A percentile compares a stretch with the other conserved stretches of the same genome.
phyloP scores from a whole-genome alignment of 1,140 invertebrate species.

The Condylostylus longicornis region DNA sequence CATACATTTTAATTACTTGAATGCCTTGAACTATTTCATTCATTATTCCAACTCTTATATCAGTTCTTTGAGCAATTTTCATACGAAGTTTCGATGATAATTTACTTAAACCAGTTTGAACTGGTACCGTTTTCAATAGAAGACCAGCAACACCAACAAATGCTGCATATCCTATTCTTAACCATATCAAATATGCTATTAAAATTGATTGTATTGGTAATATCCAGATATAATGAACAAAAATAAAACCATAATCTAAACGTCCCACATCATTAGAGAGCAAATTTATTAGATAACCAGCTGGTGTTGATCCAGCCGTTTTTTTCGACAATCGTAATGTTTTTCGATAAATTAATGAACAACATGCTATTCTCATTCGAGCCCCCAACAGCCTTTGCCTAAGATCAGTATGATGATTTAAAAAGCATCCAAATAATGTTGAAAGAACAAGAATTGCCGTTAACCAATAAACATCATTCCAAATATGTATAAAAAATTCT shows the following conservation, averaged over 20 bases:
- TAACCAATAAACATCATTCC: slow-evolving; percentile 20
- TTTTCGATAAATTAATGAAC: slow-evolving; percentile 44
- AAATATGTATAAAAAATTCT: slow-evolving; percentile 8
- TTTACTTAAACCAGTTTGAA: slow-evolving; percentile 47
- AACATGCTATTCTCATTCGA: slow-evolving; percentile 40
- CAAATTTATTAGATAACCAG: slow-evolving; percentile 70
- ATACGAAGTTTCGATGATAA: slow-evolving; percentile 35
- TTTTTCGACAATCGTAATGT: slow-evolving; percentile 44
- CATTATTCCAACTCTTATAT: slow-evolving; percentile 62
- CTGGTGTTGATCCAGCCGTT: slow-evolving; percentile 52
- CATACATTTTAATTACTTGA: slow-evolving; percentile 69
- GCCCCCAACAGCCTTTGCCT: slow-evolving; percentile 27
- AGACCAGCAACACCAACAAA: slow-evolving; percentile 52
- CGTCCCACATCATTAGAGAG: slow-evolving; percentile 64
- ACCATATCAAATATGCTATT: slow-evolving; percentile 51
- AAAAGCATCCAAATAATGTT: slow-evolving; percentile 23
- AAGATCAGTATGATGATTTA: slow-evolving; percentile 30
- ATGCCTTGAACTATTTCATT: slow-evolving; percentile 59
- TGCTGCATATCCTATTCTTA: slow-evolving; percentile 46
- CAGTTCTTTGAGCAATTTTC: slow-evolving; percentile 45
- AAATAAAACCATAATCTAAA: slow-evolving; percentile 44
- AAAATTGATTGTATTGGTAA: slow-evolving; percentile 48
- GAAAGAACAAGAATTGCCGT: slow-evolving; percentile 19
- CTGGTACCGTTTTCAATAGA: slow-evolving; percentile 43
- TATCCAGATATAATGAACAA: slow-evolving; percentile 48